These are phyloP conservation scores for Bombus affinis DNA, from an alignment of 1,140 invertebrate genomes.

Conservation along the genomic window DNA sequence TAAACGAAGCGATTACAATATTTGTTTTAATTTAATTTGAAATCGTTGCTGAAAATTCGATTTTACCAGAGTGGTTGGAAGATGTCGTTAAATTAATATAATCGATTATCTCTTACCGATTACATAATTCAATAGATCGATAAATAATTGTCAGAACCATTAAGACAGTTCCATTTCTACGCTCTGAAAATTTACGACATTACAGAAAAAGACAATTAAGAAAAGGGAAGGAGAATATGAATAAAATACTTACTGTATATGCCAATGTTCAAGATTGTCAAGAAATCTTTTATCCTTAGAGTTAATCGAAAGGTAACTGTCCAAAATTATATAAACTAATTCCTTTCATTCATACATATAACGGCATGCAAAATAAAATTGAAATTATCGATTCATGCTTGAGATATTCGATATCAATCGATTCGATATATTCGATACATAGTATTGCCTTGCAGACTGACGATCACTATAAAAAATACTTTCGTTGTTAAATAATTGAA, in stretches of 20 bases:
- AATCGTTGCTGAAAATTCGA: background rate
- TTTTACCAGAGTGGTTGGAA: background rate
- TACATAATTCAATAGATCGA: background rate
- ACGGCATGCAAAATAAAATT: too few species aligned
- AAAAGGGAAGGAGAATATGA: background rate
- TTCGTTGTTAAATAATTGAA: too few species aligned
- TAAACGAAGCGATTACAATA: too few species aligned
- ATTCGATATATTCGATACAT: too few species aligned
- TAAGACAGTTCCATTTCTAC: background rate
- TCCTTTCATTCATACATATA: too few species aligned
- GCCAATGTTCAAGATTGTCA: too few species aligned
- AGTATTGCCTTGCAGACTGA: too few species aligned
- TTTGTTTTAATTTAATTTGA: background rate
- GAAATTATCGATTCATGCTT: too few species aligned
- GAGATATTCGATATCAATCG: too few species aligned
- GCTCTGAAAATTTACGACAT: background rate
- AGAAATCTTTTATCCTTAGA: background rate
- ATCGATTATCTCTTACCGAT: background rate
- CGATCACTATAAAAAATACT: too few species aligned
- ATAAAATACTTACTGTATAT: background rate
- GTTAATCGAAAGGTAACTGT: background rate
- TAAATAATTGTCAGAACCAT: background rate
- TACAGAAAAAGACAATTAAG: background rate
- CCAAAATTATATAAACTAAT: too few species aligned
- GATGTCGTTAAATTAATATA: background rate